These are phyloP conservation scores for Neoarius graeffei DNA, from an alignment of 2,113 vertebrate species.

Conservation along the genomic window DNA sequence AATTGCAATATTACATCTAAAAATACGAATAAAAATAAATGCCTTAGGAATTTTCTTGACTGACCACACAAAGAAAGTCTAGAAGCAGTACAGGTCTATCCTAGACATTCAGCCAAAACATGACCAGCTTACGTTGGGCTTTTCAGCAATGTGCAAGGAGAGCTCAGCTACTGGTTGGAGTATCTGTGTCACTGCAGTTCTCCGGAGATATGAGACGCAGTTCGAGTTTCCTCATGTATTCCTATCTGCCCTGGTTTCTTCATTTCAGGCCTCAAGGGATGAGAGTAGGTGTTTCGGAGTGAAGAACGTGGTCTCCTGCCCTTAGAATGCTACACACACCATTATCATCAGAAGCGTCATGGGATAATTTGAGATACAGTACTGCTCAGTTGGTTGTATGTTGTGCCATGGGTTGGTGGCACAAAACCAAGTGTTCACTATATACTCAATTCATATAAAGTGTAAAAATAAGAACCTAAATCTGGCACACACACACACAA, in stretches of 20 bases:
- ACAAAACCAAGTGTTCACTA: not conserved
- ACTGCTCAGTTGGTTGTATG: not conserved
- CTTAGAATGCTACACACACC: not conserved
- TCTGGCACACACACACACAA: not conserved
- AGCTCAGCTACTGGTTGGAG: conserved; percentile 5
- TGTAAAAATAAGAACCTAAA: not conserved
- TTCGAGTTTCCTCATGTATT: conserved; percentile 1
- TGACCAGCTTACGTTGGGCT: not conserved
- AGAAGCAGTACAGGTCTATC: not conserved
- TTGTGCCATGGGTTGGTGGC: not conserved
- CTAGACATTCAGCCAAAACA: not conserved
- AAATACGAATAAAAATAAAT: not conserved
- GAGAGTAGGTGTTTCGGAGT: conserved; percentile 30
- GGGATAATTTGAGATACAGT: not conserved
- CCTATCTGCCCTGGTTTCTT: conserved; percentile 58
- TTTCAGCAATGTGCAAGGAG: conserved; percentile 7
- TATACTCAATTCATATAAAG: not conserved
- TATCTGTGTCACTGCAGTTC: conserved; percentile 38
- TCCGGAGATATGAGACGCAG: conserved; percentile 23
- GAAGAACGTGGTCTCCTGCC: not conserved
- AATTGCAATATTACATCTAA: not conserved
- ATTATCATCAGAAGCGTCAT: not conserved
- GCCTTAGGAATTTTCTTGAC: not conserved
- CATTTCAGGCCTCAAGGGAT: conserved; percentile 37
- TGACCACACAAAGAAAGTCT: not conserved